Conservation (phyloP, 2,797 vertebrate species). For the Anabas testudineus region DNA sequence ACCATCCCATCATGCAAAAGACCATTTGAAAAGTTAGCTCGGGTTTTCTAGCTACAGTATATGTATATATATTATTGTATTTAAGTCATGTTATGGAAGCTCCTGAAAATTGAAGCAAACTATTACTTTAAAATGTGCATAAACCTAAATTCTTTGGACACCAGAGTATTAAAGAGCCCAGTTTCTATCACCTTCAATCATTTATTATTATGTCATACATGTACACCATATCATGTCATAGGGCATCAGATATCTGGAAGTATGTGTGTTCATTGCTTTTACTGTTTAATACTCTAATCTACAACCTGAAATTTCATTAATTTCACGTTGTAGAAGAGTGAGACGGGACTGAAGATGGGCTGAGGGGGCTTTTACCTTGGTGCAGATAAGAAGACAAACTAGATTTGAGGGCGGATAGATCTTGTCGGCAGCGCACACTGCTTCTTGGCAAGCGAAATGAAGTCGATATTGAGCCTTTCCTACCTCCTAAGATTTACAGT, state of each 20-base stretch:
- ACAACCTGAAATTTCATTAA: conserved; percentile 62
- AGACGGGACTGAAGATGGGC: conserved; percentile 31
- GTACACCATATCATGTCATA: conserved; percentile 33
- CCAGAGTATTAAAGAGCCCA: background rate
- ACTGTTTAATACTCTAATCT: conserved; percentile 24
- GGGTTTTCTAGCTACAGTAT: background rate
- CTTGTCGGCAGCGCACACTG: conserved; percentile 71
- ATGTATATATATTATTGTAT: background rate
- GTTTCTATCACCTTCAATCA: too few species aligned
- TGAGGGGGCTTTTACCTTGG: conserved; percentile 67
- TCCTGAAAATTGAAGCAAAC: too few species aligned
- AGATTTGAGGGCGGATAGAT: conserved; percentile 76
- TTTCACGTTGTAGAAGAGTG: conserved; percentile 37
- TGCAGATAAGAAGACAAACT: conserved; percentile 77
- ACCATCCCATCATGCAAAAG: conserved; percentile 10
- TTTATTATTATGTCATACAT: too few species aligned
- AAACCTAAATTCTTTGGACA: background rate
- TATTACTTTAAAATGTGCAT: background rate
- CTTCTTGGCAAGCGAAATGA: conserved; percentile 73
- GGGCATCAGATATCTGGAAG: conserved; percentile 17
- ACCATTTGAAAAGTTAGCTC: background rate
- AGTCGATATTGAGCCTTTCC: conserved; percentile 73
- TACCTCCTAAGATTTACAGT: conserved; percentile 77
- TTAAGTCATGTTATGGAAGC: too few species aligned
- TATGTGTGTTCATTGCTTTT: conserved; percentile 20